Evolutionary conservation across 2,888 invertebrate species (phyloP).

Genomic region (Nematopogon swammerdamellus): DNA sequence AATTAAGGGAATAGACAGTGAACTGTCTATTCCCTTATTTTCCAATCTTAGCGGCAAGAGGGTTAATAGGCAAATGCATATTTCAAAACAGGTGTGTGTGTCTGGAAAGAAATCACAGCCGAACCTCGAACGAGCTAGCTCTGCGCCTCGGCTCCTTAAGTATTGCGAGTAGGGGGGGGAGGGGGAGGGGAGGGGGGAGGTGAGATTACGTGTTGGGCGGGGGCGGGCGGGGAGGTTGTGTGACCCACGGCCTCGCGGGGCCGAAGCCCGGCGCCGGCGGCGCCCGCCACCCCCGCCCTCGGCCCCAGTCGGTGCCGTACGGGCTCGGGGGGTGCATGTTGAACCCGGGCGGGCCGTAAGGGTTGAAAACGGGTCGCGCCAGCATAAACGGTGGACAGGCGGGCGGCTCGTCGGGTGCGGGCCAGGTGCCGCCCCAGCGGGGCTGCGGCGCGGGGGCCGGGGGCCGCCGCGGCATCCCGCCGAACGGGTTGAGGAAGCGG

Average conservation of each 20-base stretch:
- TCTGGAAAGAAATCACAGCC: too few relatives aligned
- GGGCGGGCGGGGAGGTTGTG: conserved; percentile 30
- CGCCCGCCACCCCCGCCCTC: conserved; percentile 24
- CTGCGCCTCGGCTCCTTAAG: too few relatives aligned
- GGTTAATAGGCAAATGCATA: too few relatives aligned
- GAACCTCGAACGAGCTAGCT: too few relatives aligned
- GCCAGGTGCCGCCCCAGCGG: conserved; percentile 7
- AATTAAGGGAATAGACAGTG: too few relatives aligned
- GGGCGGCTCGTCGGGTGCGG: conserved; percentile 15
- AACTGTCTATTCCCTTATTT: too few relatives aligned
- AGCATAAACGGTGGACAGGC: conserved; percentile 24
- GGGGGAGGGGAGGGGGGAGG: too few relatives aligned
- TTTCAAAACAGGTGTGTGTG: too few relatives aligned
- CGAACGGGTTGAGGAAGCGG: conserved; percentile 31
- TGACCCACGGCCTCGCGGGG: conserved; percentile 28
- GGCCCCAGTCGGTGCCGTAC: not conserved
- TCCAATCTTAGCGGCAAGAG: too few relatives aligned
- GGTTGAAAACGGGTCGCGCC: conserved; percentile 16
- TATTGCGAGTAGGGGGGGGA: too few relatives aligned
- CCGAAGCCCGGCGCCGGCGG: conserved; percentile 20
- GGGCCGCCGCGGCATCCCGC: conserved; percentile 21
- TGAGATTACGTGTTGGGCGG: conserved; percentile 45
- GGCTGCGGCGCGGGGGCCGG: conserved; percentile 15
- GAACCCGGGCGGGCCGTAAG: not conserved
- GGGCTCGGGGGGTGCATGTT: not conserved